Evolutionary conservation across 2,888 invertebrate genomes (phyloP).

Genomic region (Ophion costatus): DNA sequence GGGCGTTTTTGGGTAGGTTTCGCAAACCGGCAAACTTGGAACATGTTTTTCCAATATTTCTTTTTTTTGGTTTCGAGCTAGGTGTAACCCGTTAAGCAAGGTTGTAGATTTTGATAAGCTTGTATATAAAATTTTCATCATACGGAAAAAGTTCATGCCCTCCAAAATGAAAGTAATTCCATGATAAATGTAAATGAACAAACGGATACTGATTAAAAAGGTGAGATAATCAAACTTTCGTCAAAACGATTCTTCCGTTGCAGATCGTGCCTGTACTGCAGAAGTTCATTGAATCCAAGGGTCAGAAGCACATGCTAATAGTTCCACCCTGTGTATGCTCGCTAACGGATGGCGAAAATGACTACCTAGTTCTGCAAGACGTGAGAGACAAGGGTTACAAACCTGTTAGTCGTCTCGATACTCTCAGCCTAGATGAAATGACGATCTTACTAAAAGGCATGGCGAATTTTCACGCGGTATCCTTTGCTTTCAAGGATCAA

Average conservation of each 20-base stretch:
- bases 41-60: too few relatives aligned
- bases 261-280: constrained; percentile 77
- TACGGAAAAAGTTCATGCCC: too few relatives aligned
- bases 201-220: too few relatives aligned
- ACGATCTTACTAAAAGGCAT: constrained; percentile 79
- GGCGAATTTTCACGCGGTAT: constrained; percentile 83
- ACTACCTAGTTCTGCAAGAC: constrained; percentile 83
- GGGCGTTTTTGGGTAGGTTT: too few relatives aligned
- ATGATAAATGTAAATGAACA: neutral
- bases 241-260: constrained; percentile 39
- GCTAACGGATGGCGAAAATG: constrained; percentile 81
- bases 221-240: neutral
- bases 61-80: too few relatives aligned
- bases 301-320: constrained; percentile 68
- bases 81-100: too few relatives aligned
- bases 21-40: too few relatives aligned
- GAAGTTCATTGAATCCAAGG: constrained; percentile 75
- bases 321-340: constrained; percentile 80
- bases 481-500: constrained; percentile 83
- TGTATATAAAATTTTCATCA: too few relatives aligned
- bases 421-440: constrained; percentile 77
- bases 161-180: neutral
- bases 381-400: constrained; percentile 79
- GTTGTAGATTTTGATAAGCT: too few relatives aligned
- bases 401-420: constrained; percentile 76